Evolutionary conservation across 2,113 vertebrate species (phyloP).

Genomic region (Azemiops feae): DNA sequence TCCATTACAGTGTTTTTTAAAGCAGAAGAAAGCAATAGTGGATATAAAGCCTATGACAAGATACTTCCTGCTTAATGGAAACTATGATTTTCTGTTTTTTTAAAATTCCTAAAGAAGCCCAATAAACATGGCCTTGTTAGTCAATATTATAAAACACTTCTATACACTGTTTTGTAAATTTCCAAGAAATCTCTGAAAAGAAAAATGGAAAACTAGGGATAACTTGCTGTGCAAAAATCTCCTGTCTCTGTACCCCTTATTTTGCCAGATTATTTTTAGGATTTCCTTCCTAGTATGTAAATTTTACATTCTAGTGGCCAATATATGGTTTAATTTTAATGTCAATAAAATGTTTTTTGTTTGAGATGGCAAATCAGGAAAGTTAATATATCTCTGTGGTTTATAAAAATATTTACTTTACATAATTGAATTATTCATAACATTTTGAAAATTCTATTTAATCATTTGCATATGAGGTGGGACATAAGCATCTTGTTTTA

Average conservation of each 20-base stretch:
- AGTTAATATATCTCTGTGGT: background rate
- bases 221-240: background rate
- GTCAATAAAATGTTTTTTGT: background rate
- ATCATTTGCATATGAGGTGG: slow-evolving; percentile 31
- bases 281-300: no score
- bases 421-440: background rate
- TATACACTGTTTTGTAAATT: background rate
- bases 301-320: background rate
- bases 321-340: background rate
- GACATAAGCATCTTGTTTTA: slow-evolving; percentile 32
- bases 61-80: background rate
- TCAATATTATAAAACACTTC: background rate
- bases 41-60: background rate
- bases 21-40: background rate
- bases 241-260: no score
- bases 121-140: background rate
- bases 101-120: background rate
- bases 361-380: background rate
- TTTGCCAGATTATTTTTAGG: background rate
- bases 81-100: background rate
- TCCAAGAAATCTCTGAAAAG: background rate
- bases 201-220: background rate
- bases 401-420: background rate
- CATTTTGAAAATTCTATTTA: slow-evolving; percentile 10
- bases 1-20: background rate